Evolutionary conservation across 2,113 vertebrate genomes (phyloP).

Genomic region (Eubucco bourcierii): DNA sequence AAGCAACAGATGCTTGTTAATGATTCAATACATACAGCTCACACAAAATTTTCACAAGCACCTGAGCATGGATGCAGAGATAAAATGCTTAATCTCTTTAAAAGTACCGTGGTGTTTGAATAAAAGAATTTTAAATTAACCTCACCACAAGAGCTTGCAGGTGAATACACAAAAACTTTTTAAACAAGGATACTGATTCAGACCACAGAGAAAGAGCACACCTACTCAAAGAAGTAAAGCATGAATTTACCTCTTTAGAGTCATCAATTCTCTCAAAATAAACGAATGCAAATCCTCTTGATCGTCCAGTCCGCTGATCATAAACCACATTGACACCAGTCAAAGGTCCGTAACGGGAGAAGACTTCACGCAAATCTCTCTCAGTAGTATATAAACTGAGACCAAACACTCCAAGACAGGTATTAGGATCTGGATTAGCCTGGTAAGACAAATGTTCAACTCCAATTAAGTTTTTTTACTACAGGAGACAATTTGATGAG

Average conservation of each 20-base stretch:
- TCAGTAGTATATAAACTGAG: conserved; percentile 94
- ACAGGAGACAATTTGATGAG: too few species aligned
- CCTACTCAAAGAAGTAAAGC: background rate
- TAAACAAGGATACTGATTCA: background rate
- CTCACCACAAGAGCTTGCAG: background rate
- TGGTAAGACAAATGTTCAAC: conserved; percentile 54
- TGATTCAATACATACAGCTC: background rate
- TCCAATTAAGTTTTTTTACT: background rate
- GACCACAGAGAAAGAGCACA: background rate
- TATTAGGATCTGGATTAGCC: conserved; percentile 95
- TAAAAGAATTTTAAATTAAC: background rate
- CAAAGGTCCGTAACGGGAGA: conserved; percentile 91
- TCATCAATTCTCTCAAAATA: conserved; percentile 93
- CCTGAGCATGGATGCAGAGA: background rate
- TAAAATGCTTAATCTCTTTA: background rate
- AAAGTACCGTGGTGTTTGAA: background rate
- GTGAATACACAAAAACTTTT: background rate
- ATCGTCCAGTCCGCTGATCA: conserved; percentile 91
- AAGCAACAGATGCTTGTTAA: background rate
- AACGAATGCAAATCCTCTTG: conserved; percentile 92
- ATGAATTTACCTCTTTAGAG: conserved; percentile 87
- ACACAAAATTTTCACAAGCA: background rate
- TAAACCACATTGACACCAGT: conserved; percentile 93
- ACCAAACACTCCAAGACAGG: conserved; percentile 92
- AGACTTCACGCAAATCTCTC: conserved; percentile 91